phyloP scores from a whole-genome alignment of 2,113 vertebrate species.

The Cryptomyrus ogoouensis region DNA sequence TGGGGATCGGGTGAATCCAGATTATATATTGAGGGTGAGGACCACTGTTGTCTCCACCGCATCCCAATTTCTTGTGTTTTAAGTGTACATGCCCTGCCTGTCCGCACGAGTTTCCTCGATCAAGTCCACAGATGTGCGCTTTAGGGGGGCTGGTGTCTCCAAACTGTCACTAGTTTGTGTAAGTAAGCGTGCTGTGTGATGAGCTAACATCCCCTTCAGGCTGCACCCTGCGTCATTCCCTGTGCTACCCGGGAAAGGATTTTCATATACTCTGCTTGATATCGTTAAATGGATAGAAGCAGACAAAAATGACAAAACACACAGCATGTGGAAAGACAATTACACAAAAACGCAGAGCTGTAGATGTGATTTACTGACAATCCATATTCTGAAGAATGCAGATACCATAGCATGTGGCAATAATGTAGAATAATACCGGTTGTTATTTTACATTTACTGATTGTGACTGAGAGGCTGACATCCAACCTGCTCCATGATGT shows the following conservation, averaged over 20 bases:
- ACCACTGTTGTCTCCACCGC: neutral
- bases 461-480: neutral
- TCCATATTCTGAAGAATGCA: neutral
- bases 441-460: neutral
- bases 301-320: neutral
- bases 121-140: neutral
- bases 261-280: neutral
- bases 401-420: neutral
- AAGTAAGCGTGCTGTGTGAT: neutral
- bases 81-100: neutral
- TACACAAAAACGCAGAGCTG: neutral
- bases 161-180: neutral
- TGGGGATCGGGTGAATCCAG: neutral
- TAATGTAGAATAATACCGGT: neutral
- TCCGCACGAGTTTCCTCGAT: neutral
- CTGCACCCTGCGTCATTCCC: neutral
- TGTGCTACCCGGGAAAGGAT: neutral
- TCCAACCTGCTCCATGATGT: slow-evolving; percentile 70
- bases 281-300: neutral
- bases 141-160: neutral
- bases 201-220: neutral
- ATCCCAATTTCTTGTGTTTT: neutral
- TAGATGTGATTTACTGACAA: neutral
- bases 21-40: neutral
- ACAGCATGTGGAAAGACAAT: neutral